Base-by-base conservation (phyloP, 2,888 invertebrate species). In the Coronaproctus castanopsis region DNA sequence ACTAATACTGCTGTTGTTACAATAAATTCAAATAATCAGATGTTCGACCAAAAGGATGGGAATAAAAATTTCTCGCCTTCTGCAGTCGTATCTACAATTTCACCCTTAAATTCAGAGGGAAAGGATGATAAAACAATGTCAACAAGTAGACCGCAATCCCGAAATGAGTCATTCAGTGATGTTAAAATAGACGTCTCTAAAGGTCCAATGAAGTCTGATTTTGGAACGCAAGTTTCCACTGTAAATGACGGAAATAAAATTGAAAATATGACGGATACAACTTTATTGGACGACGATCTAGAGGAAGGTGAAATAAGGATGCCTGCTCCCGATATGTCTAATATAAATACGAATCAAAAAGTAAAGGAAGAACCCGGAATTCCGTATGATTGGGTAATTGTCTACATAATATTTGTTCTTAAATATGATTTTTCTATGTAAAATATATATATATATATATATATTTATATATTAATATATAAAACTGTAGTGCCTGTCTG, bases 331-430 rank as follows among this genome's bases (percentile, higher is more conserved):
- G 56, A 61, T 23, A 51, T 60, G 24, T 52, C 59, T 14, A 36
- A 36, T 36, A 36, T 36, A 36, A n/a, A n/a, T n/a, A n/a, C n/a
- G 3, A n/a, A 21, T 24, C 24, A 21, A 1, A 63, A 62, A 63
- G 59, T 50, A 19, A 62, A 81, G 70, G 83, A 84, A 69, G 86
- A 84, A 65, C 84, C 85, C 67, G 86, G 85, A 65, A 83, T 89
- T 70, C 86, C 87, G 1, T 89, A 89, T 67, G 89, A 90, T 69
- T 90, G 90, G 90, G 79, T 79, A 70, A 71, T 62, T 19, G 10
- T 56, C 24, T 57, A 10, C 19, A 14, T 49, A 22, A 51, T 21
- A 22, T 36, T 52, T 54, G 51, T 20, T 21, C 2, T 53, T 20
- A 53, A 52, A 18, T 52, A 52, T 20, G 18, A 10, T 10, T 48